Base-by-base conservation (phyloP, 2,888 invertebrate genomes). In the Tetragonula carbonaria region DNA sequence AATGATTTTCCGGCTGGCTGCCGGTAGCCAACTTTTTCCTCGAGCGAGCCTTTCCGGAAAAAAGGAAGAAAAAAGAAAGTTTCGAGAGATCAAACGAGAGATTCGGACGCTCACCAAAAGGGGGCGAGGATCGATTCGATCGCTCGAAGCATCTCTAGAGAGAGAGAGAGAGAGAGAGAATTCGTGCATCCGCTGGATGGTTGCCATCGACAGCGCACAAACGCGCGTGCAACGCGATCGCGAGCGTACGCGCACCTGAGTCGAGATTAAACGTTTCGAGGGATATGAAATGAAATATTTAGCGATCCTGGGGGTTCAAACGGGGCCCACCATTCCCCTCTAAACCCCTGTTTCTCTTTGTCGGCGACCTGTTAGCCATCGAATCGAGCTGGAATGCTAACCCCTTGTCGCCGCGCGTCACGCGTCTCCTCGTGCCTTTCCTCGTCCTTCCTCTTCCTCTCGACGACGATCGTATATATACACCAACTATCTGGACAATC, bases 241-340 rank as follows among this genome's bases (percentile, higher is more conserved):
- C 74, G 84, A 87, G 84, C 92, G 92, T 92, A 11, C 92, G 86
- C 90, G 89, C 93, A 94, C 94, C 94, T 94, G 94, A 93, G 91
- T 91, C 91, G 86, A 93, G 93, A 93, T 93, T 92, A 93, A 94
- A 93, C 90, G 92, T 93, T 92, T 90, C 87, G 91, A 88, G 92
- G 91, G 91, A 92, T 90, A 82, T 90, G 89, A 93, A 94, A 94
- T 94, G 93, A 94, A 94, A 94, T 94, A 93, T 93, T 93, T 93
- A 92, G 93, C 93, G 91, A 93, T 92, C 92, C 92, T 74, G 72
- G 74, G 87, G 87, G 87, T 80, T 75, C 86, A 78, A 83, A 73
- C 86, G 82, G 73, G 81, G 71, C 80, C 77, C 81, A 68, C 62
- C 63, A 70, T 78, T 76, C 45, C 63, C 65, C 55, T 50, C 53